Evolutionary conservation across 2,113 vertebrate species (phyloP), one percentile per base, ranked within the genome.

Genomic region (Aleadryas rufinucha): DNA sequence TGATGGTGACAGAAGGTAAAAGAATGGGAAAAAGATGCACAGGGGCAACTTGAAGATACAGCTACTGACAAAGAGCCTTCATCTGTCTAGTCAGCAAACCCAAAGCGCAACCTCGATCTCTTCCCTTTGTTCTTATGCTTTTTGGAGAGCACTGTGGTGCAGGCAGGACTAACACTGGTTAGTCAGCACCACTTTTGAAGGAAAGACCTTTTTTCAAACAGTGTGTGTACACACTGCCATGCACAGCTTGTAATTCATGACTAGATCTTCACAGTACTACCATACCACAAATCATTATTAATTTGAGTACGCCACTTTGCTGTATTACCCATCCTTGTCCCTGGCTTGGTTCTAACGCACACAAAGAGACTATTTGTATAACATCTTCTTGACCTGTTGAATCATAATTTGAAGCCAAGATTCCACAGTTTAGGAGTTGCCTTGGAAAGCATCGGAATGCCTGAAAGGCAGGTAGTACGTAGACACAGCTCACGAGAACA

Each of bases 1-100:
- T 0, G 0, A 44, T 1, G 4, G 13, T 39, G 37, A 66, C 3
- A 52, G 47, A 42, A 84, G 31, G 18, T 10, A 52, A 78, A 87
- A 57, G 35, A 87, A 75, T 0, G 4, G 68, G 13, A 42, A 84
- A 69, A 80, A 61, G 30, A 22, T 24, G 41, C 27, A 39, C 7
- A 79, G 60, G 21, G 33, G 37, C 9, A 45, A 80, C 0, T 0
- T 27, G 44, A 93, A 53, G 37, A 72, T 26, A 16, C 65, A 88
- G 41, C 60, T 11, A 56, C 20, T 63, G 59, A 61, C 39, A 91
- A 70, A 84, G 33, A 75, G 16, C 13, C 33, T 72, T 74, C 45
- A 56, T 7, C 15, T 54, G 31, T 30, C 22, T 59, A 69, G 42
- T 45, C 47, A 83, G 61, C 45, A 94, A 96, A 84, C 26, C 47